A percentile compares a stretch with the other conserved stretches of the same genome.
phyloP scores from a whole-genome alignment of 2,113 vertebrate species.

The Phrynosoma blainvillii region DNA sequence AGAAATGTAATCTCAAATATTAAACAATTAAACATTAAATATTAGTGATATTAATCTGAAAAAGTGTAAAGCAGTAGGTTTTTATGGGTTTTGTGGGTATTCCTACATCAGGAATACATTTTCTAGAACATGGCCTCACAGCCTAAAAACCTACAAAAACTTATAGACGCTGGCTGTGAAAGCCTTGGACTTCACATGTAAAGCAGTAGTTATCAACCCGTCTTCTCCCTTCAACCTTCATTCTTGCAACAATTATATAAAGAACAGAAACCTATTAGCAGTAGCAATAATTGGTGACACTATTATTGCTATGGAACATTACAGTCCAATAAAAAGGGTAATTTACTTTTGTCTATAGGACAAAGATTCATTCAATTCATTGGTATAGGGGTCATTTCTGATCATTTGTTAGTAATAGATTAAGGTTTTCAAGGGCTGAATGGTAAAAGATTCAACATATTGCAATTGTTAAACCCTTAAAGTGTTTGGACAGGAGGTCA shows the following conservation, averaged over 20 bases:
- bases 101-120: too few relatives aligned
- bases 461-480: conserved; percentile 51
- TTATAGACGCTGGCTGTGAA: too few relatives aligned
- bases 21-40: conserved; percentile 39
- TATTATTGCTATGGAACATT: conserved; percentile 56
- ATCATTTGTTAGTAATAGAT: conserved; percentile 55
- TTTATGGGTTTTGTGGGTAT: too few relatives aligned
- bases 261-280: conserved; percentile 38
- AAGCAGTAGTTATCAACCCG: conserved; percentile 15
- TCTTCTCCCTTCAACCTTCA: conserved; percentile 47
- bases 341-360: conserved; percentile 46
- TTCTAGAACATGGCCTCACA: too few relatives aligned
- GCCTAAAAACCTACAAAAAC: too few relatives aligned
- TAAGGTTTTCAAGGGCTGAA: conserved; percentile 49
- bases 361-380: conserved; percentile 42
- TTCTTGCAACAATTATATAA: conserved; percentile 45
- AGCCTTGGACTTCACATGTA: neutral
- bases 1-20: conserved; percentile 45
- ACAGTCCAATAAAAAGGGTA: conserved; percentile 31
- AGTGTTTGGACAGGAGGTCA: conserved; percentile 51
- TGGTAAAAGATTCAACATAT: conserved; percentile 51
- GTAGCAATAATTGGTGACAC: conserved; percentile 47
- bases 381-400: conserved; percentile 27
- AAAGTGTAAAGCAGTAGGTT: conserved; percentile 10
- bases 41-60: conserved; percentile 40